These are phyloP conservation scores for Alces alces DNA, from an alignment of 2,113 vertebrate genomes.

Conservation along the genomic window DNA sequence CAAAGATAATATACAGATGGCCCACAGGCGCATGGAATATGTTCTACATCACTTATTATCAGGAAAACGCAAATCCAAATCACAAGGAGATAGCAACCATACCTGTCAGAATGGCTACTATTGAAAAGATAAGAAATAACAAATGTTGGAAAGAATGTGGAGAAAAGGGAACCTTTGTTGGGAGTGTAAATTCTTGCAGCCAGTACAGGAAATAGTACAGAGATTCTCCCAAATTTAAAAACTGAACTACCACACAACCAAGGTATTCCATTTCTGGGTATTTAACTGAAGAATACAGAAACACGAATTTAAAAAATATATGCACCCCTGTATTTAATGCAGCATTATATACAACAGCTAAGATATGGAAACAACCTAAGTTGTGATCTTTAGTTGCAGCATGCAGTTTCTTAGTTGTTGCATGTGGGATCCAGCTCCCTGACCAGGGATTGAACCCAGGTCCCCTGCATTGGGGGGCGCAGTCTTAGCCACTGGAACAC, in stretches of 20 bases:
- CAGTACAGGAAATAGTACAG: background rate
- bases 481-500: background rate
- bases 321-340: background rate
- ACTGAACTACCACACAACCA: background rate
- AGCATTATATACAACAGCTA: background rate
- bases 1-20: background rate
- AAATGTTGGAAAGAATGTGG: background rate
- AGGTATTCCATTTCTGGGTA: background rate
- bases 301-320: background rate
- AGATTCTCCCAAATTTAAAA: background rate
- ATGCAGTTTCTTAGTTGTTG: background rate
- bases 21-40: background rate
- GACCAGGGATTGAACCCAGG: background rate
- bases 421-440: background rate
- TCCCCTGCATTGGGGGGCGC: fast-evolving
- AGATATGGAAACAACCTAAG: background rate
- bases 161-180: background rate
- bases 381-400: background rate
- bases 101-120: background rate
- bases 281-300: background rate
- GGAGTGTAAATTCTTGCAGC: background rate
- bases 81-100: background rate
- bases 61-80: background rate
- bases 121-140: background rate
- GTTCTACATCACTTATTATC: background rate